These are phyloP conservation scores for Pandemis corylana DNA, from an alignment of 2,888 invertebrate genomes.

Conservation along the genomic window DNA sequence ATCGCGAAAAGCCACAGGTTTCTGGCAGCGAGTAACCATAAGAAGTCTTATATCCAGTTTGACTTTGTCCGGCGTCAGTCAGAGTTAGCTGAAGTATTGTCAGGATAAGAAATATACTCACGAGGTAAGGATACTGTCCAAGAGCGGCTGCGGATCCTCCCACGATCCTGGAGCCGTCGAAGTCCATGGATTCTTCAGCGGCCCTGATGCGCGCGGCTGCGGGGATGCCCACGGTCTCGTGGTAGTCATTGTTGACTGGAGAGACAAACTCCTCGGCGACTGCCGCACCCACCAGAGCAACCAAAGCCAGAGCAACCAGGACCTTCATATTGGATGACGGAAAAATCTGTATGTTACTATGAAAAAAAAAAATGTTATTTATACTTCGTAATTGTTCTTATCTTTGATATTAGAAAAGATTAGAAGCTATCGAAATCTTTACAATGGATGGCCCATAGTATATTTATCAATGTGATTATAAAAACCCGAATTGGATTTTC, in stretches of 20 bases:
- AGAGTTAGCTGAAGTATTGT: no score
- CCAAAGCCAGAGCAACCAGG: not conserved
- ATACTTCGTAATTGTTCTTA: no score
- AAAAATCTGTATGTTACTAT: no score
- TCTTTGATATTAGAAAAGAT: no score
- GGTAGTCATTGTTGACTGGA: conserved; percentile 29
- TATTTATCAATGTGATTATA: not conserved
- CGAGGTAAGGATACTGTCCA: conserved; percentile 15
- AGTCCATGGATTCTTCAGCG: conserved; percentile 42
- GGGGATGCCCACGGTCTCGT: conserved; percentile 42
- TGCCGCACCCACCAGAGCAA: not conserved
- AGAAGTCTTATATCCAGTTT: no score
- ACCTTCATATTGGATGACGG: not conserved
- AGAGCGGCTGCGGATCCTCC: conserved; percentile 38
- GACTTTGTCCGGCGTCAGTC: no score
- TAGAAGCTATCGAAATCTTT: not conserved
- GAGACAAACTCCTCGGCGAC: conserved; percentile 3
- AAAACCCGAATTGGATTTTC: no score
- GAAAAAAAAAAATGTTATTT: no score
- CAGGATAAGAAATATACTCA: not conserved
- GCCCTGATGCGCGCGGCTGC: conserved; percentile 42
- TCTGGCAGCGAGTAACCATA: no score
- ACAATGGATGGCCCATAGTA: not conserved
- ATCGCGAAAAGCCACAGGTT: no score
- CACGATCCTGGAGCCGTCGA: conserved; percentile 41